These are phyloP conservation scores for Pollenia labialis DNA, from an alignment of 2,888 invertebrate genomes.

Conservation along the genomic window DNA sequence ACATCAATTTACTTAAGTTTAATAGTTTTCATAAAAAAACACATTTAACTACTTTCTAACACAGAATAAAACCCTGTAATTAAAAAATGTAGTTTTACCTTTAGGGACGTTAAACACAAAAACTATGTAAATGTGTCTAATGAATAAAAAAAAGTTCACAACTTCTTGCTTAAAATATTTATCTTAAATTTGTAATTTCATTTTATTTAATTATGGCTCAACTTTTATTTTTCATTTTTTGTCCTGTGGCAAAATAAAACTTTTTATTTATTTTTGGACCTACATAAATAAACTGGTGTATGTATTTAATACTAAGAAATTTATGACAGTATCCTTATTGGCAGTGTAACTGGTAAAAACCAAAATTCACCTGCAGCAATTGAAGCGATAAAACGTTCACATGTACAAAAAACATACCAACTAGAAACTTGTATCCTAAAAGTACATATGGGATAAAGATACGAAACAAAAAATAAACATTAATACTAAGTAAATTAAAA, in stretches of 20 bases:
- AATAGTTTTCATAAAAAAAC: constrained; percentile 2
- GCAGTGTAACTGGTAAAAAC: not conserved
- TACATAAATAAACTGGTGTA: constrained; percentile 29
- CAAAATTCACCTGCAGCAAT: not conserved
- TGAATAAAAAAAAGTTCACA: not conserved
- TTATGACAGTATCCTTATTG: constrained; percentile 29
- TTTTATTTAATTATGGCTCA: constrained; percentile 38
- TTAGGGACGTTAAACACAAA: not conserved
- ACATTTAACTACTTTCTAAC: not conserved
- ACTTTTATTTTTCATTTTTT: not conserved
- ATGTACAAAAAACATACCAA: not conserved
- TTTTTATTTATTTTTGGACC: not conserved
- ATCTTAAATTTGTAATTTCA: constrained; percentile 10
- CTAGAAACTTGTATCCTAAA: not conserved
- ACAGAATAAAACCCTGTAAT: not conserved
- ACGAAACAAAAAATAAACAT: constrained; percentile 12
- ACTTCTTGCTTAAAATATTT: not conserved
- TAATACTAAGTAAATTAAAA: constrained; percentile 55
- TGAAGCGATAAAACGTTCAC: not conserved
- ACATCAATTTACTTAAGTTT: not conserved
- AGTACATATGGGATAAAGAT: constrained; percentile 3
- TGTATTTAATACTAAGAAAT: constrained; percentile 34
- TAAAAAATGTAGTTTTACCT: constrained; percentile 25
- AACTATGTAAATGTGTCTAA: constrained; percentile 14
- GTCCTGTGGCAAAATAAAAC: not conserved